A percentile compares a stretch with the other conserved stretches of the same genome.
These are phyloP conservation scores for Actias luna DNA, from an alignment of 2,888 invertebrate genomes.

Conservation along the genomic window DNA sequence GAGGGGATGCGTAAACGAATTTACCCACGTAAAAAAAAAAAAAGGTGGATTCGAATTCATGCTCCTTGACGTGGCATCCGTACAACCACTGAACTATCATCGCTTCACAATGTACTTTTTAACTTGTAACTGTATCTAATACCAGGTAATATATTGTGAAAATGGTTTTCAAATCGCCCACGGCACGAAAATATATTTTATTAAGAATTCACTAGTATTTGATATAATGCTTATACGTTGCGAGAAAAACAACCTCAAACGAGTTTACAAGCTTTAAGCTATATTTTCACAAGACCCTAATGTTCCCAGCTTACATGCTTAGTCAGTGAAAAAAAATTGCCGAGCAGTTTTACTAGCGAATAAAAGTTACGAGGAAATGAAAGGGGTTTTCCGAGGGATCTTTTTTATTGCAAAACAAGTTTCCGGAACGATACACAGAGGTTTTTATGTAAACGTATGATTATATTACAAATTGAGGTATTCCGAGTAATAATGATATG, in stretches of 20 bases:
- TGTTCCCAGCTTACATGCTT: neutral
- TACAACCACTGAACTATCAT: too few species aligned
- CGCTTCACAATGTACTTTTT: too few species aligned
- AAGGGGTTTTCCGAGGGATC: neutral
- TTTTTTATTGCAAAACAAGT: neutral
- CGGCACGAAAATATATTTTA: neutral
- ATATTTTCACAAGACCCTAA: neutral
- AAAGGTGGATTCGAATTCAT: too few species aligned
- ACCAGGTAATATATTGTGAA: too few species aligned
- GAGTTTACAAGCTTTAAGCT: neutral
- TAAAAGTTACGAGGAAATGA: slow-evolving; percentile 7
- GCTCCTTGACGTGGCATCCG: too few species aligned
- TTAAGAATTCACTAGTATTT: neutral
- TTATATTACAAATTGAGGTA: neutral
- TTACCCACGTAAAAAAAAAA: too few species aligned
- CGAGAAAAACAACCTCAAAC: neutral
- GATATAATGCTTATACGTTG: neutral
- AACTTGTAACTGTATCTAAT: too few species aligned
- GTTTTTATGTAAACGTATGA: neutral
- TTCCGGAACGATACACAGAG: neutral
- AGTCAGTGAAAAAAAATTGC: neutral
- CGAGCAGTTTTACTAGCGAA: neutral
- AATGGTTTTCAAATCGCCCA: neutral
- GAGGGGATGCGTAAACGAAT: too few species aligned
- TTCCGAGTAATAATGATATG: neutral